These are phyloP conservation scores for Nyleta sp. DNA, from an alignment of 2,888 invertebrate genomes.

Conservation along the genomic window DNA sequence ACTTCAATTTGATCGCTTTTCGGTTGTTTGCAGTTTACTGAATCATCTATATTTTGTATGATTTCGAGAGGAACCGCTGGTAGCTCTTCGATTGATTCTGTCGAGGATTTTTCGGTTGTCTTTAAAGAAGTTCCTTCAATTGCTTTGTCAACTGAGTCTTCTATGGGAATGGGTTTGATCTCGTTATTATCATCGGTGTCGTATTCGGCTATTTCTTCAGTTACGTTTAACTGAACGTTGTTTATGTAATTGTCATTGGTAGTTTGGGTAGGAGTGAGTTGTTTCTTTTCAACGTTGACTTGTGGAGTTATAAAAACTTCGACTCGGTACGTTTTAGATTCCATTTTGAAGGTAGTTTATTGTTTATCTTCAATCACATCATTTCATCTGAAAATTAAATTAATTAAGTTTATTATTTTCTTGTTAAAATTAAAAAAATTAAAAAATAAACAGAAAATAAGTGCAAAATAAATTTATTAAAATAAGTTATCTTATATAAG, in stretches of 20 bases:
- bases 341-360: slow-evolving; percentile 22
- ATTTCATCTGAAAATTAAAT: slow-evolving; percentile 22
- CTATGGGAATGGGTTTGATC: too few relatives aligned
- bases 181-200: too few relatives aligned
- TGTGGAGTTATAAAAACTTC: slow-evolving; percentile 48
- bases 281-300: slow-evolving; percentile 35
- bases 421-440: too few relatives aligned
- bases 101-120: too few relatives aligned
- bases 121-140: too few relatives aligned
- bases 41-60: too few relatives aligned
- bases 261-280: slow-evolving; percentile 1
- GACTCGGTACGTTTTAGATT: slow-evolving; percentile 40
- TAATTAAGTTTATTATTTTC: background rate
- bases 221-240: slow-evolving; percentile 64
- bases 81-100: too few relatives aligned
- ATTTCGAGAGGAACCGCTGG: too few relatives aligned
- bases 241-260: slow-evolving; percentile 66
- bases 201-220: slow-evolving; percentile 29
- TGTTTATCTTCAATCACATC: background rate
- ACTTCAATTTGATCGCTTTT: background rate
- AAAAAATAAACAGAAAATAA: too few relatives aligned
- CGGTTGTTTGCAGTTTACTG: background rate
- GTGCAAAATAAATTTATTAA: too few relatives aligned
- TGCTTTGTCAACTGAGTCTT: too few relatives aligned
- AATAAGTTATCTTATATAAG: too few relatives aligned